Percentiles rank a stretch among this genome's conserved stretches.
Evolutionary conservation across 2,888 invertebrate species (phyloP).

Genomic region (Nezara viridula): DNA sequence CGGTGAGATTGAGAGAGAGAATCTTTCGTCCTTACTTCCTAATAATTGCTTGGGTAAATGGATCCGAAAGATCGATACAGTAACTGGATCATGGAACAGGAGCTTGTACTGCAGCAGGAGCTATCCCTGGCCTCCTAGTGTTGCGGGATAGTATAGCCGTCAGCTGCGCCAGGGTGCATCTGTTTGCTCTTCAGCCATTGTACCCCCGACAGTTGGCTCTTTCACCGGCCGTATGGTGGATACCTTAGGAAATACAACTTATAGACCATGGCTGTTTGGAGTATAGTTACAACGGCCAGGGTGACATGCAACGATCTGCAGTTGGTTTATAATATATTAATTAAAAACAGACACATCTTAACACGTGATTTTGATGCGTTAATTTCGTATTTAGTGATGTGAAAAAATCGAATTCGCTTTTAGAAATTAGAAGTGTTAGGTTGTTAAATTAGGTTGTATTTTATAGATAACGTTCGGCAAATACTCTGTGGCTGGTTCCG

Average conservation of each 20-base stretch:
- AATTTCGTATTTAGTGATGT: too few relatives aligned
- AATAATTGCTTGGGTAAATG: too few relatives aligned
- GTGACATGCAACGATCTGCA: neutral
- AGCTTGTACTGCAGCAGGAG: neutral
- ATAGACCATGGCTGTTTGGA: neutral
- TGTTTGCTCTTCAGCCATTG: neutral
- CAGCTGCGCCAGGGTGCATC: neutral
- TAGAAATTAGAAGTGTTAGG: too few relatives aligned
- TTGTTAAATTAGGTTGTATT: too few relatives aligned
- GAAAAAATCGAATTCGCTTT: too few relatives aligned
- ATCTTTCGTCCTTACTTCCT: too few relatives aligned
- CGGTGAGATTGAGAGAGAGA: too few relatives aligned
- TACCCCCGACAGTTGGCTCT: neutral
- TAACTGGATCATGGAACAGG: neutral
- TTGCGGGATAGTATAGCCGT: constrained; percentile 2
- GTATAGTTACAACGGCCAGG: neutral
- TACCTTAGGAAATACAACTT: neutral
- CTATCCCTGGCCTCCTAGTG: neutral
- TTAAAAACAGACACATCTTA: neutral
- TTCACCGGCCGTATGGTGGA: neutral
- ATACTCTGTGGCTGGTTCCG: too few relatives aligned
- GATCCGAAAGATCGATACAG: constrained; percentile 20
- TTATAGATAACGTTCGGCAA: too few relatives aligned
- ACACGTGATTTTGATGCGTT: neutral
- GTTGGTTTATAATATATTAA: neutral